Conservation (phyloP, 2,797 vertebrate genomes). For the Lepilemur ruficaudatus region DNA sequence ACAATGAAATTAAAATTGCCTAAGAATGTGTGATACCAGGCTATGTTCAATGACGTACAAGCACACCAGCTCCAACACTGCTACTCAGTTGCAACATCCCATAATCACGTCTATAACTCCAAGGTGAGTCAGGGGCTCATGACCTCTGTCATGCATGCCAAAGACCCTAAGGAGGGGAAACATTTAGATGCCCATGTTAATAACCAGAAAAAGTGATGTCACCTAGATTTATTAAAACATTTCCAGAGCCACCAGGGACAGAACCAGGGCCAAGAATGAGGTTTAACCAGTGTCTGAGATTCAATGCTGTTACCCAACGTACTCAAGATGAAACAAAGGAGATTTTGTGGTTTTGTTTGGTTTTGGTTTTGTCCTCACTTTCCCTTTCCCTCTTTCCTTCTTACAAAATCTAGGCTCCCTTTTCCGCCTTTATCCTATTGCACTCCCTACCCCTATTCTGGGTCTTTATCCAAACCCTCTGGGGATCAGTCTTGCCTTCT, state of each 20-base stretch:
- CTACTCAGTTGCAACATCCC: accelerated
- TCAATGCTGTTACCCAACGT: accelerated
- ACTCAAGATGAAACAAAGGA: not conserved
- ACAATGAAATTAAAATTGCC: not conserved
- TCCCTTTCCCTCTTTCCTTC: not conserved
- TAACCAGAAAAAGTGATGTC: too few species aligned
- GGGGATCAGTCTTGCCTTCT: not conserved
- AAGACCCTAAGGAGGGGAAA: too few species aligned
- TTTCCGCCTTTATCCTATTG: not conserved
- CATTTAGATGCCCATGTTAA: not conserved
- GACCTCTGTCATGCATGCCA: accelerated
- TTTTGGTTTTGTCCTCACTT: not conserved
- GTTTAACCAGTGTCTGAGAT: not conserved
- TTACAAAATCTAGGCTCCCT: too few species aligned
- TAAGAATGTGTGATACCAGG: not conserved
- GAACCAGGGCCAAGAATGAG: accelerated
- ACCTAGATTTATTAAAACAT: not conserved
- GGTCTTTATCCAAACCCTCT: not conserved
- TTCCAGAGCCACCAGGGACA: not conserved
- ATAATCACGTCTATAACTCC: accelerated
- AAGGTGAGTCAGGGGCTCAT: not conserved
- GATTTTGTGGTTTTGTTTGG: not conserved
- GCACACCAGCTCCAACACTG: accelerated
- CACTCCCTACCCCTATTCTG: not conserved
- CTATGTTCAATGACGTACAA: accelerated